Evolutionary conservation across 2,113 vertebrate species (phyloP), one percentile per base, ranked within the genome.

Genomic region (Amphilophus citrinellus): DNA sequence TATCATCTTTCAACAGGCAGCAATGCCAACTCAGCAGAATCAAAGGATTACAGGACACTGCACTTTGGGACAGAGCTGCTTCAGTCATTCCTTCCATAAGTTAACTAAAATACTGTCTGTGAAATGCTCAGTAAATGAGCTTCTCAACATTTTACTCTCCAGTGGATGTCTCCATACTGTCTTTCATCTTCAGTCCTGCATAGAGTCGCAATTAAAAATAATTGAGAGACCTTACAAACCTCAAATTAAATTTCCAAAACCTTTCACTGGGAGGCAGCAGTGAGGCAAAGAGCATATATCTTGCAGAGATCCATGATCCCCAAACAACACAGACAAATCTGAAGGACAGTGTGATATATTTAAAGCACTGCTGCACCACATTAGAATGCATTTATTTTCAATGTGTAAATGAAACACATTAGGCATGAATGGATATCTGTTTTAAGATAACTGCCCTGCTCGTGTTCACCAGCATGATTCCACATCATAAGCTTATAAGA

Each of bases 21-120:
- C 14, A 84, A 20, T 82, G 79, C 68, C 85, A 87, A 78, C 88
- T 90, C 85, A 89, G 87, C 85, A 87, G 71, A 76, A 65, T 61
- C 62, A 44, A 10, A 3, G 56, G 18, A 84, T 77, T 77, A 83
- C 71, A 61, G 58, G 78, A 32, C 68, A 58, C 66, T 44, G 53
- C 39, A 73, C 6, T 3, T 15, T 76, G 80, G 61, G 61, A 58
- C 37, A 61, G 15, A 89, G 61, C 42, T 80, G 56, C 53, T 83
- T 42, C 56, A 9, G 3, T 77, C 62, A 15, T 35, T 58, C 57
- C 27, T 60, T 68, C 27, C 7, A 71, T 37, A 60, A 57, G 47
- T 60, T 63, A 81, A 10, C n/a, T 27, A 11, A 75, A 14, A n/a
- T n/a, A 50, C 18, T 27, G 65, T 35, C 27, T 22, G 60, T 32